Base-by-base conservation (phyloP, 2,797 vertebrate genomes). In the Acanthopagrus latus region DNA sequence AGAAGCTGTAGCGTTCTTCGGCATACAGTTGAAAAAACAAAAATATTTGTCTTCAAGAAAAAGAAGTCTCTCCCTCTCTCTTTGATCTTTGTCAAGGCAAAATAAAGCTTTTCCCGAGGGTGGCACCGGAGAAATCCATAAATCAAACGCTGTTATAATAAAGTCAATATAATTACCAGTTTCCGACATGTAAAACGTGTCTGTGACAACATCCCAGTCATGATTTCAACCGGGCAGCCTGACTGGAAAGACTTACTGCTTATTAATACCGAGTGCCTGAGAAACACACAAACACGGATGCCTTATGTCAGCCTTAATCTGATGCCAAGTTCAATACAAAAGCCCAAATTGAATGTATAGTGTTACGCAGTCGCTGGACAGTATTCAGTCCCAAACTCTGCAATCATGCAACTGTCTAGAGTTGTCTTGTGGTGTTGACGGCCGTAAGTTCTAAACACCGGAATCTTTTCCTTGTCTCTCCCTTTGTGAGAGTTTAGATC, bases 1-100 rank as follows among this genome's bases (percentile, higher is more conserved):
- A 44, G 54, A n/a, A 76, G 60, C 50, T n/a, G 18, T 43, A 3
- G 52, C 23, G 54, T 13, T 57, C 50, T 57, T 56, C 7, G 46
- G 63, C 4, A 25, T 20, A 10, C 59, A 65, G 48, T 13, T 59
- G 51, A 48, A 25, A 71, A 71, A 62, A 66, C 25, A 7, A n/a
- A 27, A 79, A 54, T 43, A 29, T 21, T 21, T 48, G 48, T 17
- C 29, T 29, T 7, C 25, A 56, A 69, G 55, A 69, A 33, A 67
- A 71, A n/a, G n/a, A 63, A 16, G 63, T 4, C 8, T 21, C 12
- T 1, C n/a, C 11, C 8, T n/a, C 2, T 13, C 38, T 64, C 54
- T 76, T 80, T 74, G 66, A 78, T 74, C 43, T 2, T 46, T 6
- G 33, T 1, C 7, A 25, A 33, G n/a, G 27, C 0, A 41, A 47